These are phyloP conservation scores for Zaprionus ornatus DNA, from an alignment of 1,140 invertebrate genomes.

Conservation along the genomic window DNA sequence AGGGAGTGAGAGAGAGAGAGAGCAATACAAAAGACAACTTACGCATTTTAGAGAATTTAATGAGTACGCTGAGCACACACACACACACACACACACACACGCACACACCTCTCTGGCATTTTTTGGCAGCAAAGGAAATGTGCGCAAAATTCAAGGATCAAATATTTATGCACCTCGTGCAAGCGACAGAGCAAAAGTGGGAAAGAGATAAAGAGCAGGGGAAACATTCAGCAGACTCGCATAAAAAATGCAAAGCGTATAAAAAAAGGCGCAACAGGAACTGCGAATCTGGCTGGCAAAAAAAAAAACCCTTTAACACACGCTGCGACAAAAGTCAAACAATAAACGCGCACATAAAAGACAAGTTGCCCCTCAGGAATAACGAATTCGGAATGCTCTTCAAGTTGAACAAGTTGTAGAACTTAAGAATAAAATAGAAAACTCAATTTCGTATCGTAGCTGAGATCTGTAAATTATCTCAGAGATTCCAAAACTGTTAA, in stretches of 20 bases:
- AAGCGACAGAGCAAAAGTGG: background rate
- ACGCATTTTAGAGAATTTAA: constrained; percentile 63
- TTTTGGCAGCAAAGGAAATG: constrained; percentile 14
- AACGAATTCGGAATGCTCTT: constrained; percentile 6
- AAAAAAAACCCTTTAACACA: constrained; percentile 41
- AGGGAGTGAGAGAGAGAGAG: background rate
- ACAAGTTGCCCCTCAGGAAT: background rate
- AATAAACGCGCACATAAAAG: constrained; percentile 6
- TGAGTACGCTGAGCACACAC: constrained; percentile 17
- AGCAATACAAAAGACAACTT: constrained; percentile 38
- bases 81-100: constrained; percentile 16
- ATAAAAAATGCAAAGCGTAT: constrained; percentile 55
- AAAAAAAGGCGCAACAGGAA: constrained; percentile 25
- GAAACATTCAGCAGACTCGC: constrained; percentile 34
- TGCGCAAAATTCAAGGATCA: constrained; percentile 44
- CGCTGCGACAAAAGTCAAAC: constrained; percentile 30
- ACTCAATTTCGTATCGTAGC: background rate
- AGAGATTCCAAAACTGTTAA: no score
- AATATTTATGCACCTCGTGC: constrained; percentile 55
- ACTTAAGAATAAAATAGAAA: background rate
- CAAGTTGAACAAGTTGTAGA: background rate
- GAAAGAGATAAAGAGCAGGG: constrained; percentile 7
- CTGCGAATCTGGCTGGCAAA: constrained; percentile 20
- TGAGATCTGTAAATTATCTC: no score
- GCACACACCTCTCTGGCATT: background rate